Evolutionary conservation across 2,888 invertebrate genomes (phyloP), one percentile per base, ranked within the genome.

Genomic region (Ornithoptera alexandrae): DNA sequence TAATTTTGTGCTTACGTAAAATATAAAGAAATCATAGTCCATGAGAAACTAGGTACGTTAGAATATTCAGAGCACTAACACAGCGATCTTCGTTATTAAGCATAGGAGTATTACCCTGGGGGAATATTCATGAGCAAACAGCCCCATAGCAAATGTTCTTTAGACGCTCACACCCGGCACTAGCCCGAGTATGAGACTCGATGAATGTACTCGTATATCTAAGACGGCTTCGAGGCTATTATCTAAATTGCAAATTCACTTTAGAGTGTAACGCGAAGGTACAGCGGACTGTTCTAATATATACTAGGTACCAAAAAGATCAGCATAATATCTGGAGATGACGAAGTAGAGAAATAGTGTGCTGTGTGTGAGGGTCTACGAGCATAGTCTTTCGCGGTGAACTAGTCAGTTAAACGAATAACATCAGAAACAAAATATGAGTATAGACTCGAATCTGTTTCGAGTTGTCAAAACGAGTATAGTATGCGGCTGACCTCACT

Each of bases 81-180:
- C 20, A 12, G 68, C 65, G 65, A 69, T 69, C 57, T 67, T 62
- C 53, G 60, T 61, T 64, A 64, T 64, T 69, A 69, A 65, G 65
- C 42, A 69, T 69, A 36, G 56, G 39, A 60, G 72, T 71, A 58
- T 69, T 69, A 69, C 65, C 69, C 46, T 65, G 20, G 5, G 42
- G 68, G 75, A 76, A 77, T 77, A 77, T 77, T 77, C 77, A 77
- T 77, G 75, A 75, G 73, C 71, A 72, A 72, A 73, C 74, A 73
- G 71, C 73, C 73, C 71, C 75, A 72, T 68, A 63, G 73, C 68
- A 73, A 72, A 74, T 72, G 69, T 67, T 65, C 72, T 67, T 71
- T 68, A 71, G 72, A 67, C 69, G 73, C 66, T 67, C 70, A 67
- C 50, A 73, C 72, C 70, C 59, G 65, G 63, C 63, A 63, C 71